Base-by-base conservation (phyloP, 2,113 vertebrate species). In the Melanerpes formicivorus region DNA sequence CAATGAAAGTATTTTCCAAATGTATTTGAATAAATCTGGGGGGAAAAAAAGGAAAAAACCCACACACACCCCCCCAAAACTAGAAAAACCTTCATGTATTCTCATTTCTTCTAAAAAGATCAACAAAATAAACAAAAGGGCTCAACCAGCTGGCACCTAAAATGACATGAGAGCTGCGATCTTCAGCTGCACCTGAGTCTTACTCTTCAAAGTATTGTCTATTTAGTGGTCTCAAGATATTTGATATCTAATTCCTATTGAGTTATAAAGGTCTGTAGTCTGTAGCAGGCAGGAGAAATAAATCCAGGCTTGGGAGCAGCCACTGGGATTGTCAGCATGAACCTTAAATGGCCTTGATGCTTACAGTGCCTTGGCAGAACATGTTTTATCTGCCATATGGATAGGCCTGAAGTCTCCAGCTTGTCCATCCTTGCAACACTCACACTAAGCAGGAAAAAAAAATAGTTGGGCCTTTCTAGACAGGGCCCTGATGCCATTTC, bases 321-420 rank as follows among this genome's bases (percentile, higher is more conserved):
- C 27, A 55, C 60, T 85, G 79, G 56, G 46, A 71, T 29, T 87
- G 55, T 34, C 60, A 78, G 29, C 14, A 42, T 71, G 48, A 81
- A 86, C 54, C 65, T 88, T 84, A 60, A 52, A 74, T 2, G 30
- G 77, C 55, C 5, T 5, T 4, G 19, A 50, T 73, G n/a, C 70
- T 92, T 48, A 59, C 52, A 83, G 83, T 60, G 70, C 88, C 62
- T 88, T 92, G 77, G 90, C 83, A 94, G 58, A 67, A 86, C 17
- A 17, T 2, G 6, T 27, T 80, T 71, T 32, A 78, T 17, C 62
- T 34, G 73, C 90, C 86, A 78, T 80, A 94, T 77, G 93, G 88
- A 56, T 2, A 71, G 56, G 22, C 13, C 34, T 40, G 23, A 64
- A 66, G 21, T 14, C 42, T 84, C 73, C 93, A 93, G 42, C 29